Evolutionary conservation across 2,888 invertebrate genomes (phyloP), one percentile per base, ranked within the genome.

Genomic region (Ariolimax columbianus): DNA sequence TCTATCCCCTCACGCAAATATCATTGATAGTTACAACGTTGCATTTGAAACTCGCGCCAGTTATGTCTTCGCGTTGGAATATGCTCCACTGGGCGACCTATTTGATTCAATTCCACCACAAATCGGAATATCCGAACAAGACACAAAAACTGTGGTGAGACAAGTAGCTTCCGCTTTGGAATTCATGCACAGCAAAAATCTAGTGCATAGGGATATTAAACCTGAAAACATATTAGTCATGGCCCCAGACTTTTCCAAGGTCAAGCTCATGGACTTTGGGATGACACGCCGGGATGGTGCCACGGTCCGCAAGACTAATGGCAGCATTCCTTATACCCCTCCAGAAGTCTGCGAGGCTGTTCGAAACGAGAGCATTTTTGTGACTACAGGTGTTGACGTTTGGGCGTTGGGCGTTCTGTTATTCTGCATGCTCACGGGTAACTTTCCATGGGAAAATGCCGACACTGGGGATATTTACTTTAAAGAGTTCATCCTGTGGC

Each of bases 321-420:
- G 91, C 82, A 93, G 98, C 97, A 95, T 98, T 89, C 97, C 98
- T 0, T 99, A 98, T 95, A 97, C 98, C 83, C 98, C 99, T 43
- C 99, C 99, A 0, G 99, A 99, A 95, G 97, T 99, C 23, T 95
- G 95, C 90, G 95, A 95, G 89, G 94, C 95, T 14, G 94, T 95
- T 55, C 94, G 94, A 87, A 94, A 95, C 82, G 95, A 95, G 91
- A 94, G 94, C 89, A 96, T 95, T 94, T 97, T 97, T 94, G 97
- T 98, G 86, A 96, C 97, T 93, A 96, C 97, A 40, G 89, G 88
- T 23, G 97, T 98, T 92, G 99, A 99, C 94, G 97, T 98, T 89
- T 99, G 99, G 99, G 98, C 99, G 94, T 97, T 98, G 94, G 99
- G 97, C n/a, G 97, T 99, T 93, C 97, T 99, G 91, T 96, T 98